Evolutionary conservation across 2,888 invertebrate genomes (phyloP).

Genomic region (Chironomus riparius): DNA sequence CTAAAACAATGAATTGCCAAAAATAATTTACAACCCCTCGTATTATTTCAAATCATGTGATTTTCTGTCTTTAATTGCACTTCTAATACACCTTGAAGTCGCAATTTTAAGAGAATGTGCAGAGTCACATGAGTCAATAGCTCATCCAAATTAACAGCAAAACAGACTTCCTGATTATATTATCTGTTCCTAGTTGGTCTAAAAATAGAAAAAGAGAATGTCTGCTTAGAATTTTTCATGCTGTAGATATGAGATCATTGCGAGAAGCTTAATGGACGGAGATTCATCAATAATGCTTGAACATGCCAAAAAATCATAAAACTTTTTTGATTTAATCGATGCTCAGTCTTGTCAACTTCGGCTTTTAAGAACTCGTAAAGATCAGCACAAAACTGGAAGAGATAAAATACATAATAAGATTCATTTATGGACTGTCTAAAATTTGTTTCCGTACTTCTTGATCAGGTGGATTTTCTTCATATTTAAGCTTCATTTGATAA

Average conservation of each 20-base stretch:
- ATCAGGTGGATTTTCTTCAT: not conserved
- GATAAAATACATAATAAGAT: not conserved
- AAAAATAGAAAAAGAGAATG: too few relatives aligned
- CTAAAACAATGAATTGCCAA: too few relatives aligned
- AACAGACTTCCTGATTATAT: too few relatives aligned
- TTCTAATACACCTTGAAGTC: too few relatives aligned
- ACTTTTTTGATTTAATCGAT: not conserved
- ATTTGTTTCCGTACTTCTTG: conserved; percentile 8
- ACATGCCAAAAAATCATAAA: conserved; percentile 14
- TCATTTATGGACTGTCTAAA: not conserved
- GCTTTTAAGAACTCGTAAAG: conserved; percentile 1
- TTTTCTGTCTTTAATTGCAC: too few relatives aligned
- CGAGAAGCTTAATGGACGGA: conserved; percentile 20
- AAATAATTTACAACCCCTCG: too few relatives aligned
- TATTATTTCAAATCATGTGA: too few relatives aligned
- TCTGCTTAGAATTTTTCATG: too few relatives aligned
- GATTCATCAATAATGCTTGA: conserved; percentile 2
- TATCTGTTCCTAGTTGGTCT: too few relatives aligned
- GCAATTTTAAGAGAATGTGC: too few relatives aligned
- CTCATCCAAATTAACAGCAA: too few relatives aligned
- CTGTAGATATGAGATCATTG: not conserved
- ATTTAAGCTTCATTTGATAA: not conserved
- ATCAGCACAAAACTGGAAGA: conserved; percentile 20
- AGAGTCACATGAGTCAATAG: too few relatives aligned
- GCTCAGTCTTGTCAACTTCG: conserved; percentile 12